Conservation (phyloP, 1,140 invertebrate genomes). For the Halyomorpha halys region DNA sequence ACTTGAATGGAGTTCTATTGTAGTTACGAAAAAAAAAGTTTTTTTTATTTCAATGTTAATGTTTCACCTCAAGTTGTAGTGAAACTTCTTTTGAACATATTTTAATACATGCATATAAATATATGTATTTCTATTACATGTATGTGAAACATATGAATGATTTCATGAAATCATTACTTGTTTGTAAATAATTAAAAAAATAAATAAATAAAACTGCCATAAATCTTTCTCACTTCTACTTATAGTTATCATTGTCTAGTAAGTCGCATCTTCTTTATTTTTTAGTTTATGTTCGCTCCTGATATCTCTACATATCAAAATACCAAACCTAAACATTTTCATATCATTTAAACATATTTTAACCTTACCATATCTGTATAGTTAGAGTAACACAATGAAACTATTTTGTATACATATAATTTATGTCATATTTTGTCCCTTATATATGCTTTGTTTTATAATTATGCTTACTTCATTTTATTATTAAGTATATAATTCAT, state of each 20-base stretch:
- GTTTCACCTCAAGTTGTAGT: constrained; percentile 8
- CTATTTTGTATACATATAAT: background rate
- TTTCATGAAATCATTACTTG: background rate
- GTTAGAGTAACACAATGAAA: background rate
- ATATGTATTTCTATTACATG: constrained; percentile 3
- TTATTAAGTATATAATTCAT: no score
- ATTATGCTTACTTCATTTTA: no score
- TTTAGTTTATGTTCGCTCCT: background rate
- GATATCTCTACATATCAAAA: constrained; percentile 4
- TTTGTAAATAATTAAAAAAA: constrained; percentile 11
- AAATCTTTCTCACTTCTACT: constrained; percentile 14
- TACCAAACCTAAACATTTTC: background rate
- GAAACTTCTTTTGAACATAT: constrained; percentile 21
- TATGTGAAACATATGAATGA: constrained; percentile 3
- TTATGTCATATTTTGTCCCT: background rate
- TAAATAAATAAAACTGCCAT: constrained; percentile 12
- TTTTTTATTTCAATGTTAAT: constrained; percentile 14
- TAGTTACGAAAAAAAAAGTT: background rate
- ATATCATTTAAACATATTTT: background rate
- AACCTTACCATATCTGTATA: constrained; percentile 2
- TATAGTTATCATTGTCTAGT: background rate
- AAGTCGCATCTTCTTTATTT: background rate
- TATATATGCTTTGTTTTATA: no score
- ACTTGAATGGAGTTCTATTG: constrained; percentile 1
- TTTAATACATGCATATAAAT: background rate